A percentile compares a stretch with the other conserved stretches of the same genome.
Conservation (phyloP, 2,888 invertebrate species). For the Drosophila birchii region DNA sequence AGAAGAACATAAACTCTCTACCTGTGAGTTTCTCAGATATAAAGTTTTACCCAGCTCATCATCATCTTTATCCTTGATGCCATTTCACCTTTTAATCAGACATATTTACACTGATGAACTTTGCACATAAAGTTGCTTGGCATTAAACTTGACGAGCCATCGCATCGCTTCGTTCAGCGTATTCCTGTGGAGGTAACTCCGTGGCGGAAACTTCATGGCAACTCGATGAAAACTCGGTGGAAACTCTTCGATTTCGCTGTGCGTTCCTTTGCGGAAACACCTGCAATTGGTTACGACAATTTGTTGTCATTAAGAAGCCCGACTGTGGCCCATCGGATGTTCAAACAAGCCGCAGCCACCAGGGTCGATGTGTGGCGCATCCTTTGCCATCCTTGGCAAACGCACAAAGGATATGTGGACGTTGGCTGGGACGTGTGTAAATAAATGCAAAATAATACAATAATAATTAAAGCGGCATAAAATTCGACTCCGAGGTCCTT, state of each 20-base stretch:
- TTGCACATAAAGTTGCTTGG: conserved; percentile 15
- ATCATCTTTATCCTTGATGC: neutral
- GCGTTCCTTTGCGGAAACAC: conserved; percentile 51
- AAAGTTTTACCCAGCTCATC: neutral
- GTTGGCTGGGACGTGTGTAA: conserved; percentile 55
- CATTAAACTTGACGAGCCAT: conserved; percentile 14
- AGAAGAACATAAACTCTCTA: neutral
- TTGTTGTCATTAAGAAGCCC: conserved; percentile 68
- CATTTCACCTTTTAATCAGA: conserved; percentile 12
- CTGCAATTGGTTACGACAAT: conserved; percentile 70
- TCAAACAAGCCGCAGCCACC: conserved; percentile 35
- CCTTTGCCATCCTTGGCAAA: conserved; percentile 13
- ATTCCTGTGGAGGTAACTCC: neutral
- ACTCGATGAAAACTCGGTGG: conserved; percentile 4
- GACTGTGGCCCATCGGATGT: conserved; percentile 33
- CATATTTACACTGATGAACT: conserved; percentile 23
- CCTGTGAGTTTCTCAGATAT: neutral
- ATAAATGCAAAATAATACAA: conserved; percentile 78
- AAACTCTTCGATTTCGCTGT: conserved; percentile 39
- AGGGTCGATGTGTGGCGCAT: conserved; percentile 16
- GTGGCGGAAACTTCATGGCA: neutral
- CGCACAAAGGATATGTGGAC: conserved; percentile 32
- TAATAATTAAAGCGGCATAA: conserved; percentile 70
- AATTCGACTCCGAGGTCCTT: conserved; percentile 36
- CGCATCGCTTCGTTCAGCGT: neutral